Evolutionary conservation across 2,888 invertebrate species (phyloP).

Genomic region (Zele albiditarsus): DNA sequence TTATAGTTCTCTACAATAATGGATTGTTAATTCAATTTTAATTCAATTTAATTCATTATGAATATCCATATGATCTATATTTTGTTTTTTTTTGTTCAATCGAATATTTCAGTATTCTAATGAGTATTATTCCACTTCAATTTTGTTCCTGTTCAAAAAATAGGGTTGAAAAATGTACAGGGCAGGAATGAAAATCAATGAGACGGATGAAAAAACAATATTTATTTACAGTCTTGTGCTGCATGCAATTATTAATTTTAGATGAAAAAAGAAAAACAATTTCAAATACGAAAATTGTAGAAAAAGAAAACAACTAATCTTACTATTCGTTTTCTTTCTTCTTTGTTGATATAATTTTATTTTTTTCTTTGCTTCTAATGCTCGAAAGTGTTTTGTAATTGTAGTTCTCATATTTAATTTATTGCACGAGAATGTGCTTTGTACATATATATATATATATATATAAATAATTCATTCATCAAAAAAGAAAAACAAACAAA

Average conservation of each 20-base stretch:
- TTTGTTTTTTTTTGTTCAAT: background rate
- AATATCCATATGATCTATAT: constrained; percentile 3
- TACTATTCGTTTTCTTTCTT: background rate
- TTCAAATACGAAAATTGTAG: no score
- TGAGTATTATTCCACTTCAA: background rate
- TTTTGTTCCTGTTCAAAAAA: background rate
- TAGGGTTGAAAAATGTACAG: background rate
- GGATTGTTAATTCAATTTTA: background rate
- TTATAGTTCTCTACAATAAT: background rate
- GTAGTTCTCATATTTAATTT: background rate
- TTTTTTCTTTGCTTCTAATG: constrained; percentile 22
- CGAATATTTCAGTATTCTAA: background rate
- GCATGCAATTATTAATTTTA: background rate
- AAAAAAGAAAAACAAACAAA: background rate
- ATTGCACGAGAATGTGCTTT: constrained; percentile 28
- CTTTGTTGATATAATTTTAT: background rate
- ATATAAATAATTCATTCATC: background rate
- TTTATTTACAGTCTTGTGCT: background rate
- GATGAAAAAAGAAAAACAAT: background rate
- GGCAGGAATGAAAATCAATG: background rate
- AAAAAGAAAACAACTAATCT: no score
- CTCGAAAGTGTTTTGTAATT: constrained; percentile 19
- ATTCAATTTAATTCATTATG: background rate
- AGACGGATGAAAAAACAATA: background rate
- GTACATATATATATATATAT: background rate